Evolutionary conservation across 1,140 invertebrate genomes (phyloP).

Genomic region (Metopolophium dirhodum): DNA sequence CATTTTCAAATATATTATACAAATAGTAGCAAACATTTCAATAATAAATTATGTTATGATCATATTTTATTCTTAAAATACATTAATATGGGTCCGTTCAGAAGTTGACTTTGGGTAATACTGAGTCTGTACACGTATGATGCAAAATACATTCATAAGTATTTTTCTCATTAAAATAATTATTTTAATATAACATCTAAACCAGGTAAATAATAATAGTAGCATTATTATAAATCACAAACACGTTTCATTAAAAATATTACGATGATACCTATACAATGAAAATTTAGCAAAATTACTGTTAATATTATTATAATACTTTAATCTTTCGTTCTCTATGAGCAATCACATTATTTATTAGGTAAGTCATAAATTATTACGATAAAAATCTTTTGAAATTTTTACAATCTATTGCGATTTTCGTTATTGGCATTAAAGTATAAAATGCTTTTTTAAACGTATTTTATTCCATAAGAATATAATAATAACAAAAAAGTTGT

Average conservation of each 20-base stretch:
- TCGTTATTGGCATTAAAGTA: not conserved
- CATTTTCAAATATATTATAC: not conserved
- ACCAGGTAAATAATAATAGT: not conserved
- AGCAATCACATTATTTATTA: not conserved
- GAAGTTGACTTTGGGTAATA: not conserved
- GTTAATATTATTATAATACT: not conserved
- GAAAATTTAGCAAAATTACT: not conserved
- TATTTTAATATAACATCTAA: not conserved
- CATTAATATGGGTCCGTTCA: not conserved
- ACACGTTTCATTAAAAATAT: not conserved
- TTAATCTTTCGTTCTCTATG: not conserved
- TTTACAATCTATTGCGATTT: not conserved
- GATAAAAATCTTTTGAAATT: not conserved
- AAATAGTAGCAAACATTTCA: not conserved
- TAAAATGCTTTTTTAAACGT: not conserved
- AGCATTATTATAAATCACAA: not conserved
- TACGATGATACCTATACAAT: not conserved
- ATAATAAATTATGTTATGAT: conserved; percentile 9
- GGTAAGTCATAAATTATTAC: not conserved
- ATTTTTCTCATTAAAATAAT: not conserved
- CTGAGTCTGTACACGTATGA: not conserved
- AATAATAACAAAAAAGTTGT: not conserved
- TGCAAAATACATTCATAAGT: not conserved
- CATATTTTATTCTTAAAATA: not conserved
- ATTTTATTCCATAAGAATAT: conserved; percentile 1